Evolutionary conservation across 35 echinoderm and acorn worm genomes (phyloP).

Genomic region (Acanthaster planci): DNA sequence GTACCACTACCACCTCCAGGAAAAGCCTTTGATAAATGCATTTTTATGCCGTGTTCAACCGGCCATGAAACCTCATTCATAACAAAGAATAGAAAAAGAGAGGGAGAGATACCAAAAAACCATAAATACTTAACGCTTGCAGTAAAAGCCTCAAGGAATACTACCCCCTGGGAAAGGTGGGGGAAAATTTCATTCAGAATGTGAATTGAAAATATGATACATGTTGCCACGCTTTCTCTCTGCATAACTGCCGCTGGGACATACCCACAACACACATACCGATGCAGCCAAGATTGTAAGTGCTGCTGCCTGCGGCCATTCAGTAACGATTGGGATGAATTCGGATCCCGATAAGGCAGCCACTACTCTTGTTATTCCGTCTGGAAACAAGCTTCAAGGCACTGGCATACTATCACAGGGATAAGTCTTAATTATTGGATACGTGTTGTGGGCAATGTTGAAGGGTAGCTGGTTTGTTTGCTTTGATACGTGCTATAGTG

Average conservation of each 20-base stretch:
- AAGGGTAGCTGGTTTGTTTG: neutral
- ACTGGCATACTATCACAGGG: constrained; percentile 12
- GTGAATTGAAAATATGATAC: constrained; percentile 4
- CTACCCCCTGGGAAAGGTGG: neutral
- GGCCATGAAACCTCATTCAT: no score
- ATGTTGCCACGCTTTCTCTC: neutral
- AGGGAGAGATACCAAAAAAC: no score
- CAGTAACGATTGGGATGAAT: constrained; percentile 18
- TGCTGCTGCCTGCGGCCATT: neutral
- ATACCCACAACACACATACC: constrained; percentile 22
- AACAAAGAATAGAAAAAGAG: no score
- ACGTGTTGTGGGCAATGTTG: constrained; percentile 1
- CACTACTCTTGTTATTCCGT: constrained; percentile 2
- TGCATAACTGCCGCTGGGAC: neutral
- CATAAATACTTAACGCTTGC: neutral
- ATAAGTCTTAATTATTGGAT: constrained; percentile 32
- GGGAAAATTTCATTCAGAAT: constrained; percentile 17
- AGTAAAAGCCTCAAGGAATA: neutral
- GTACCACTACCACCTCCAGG: no score
- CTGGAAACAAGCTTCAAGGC: neutral
- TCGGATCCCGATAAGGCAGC: neutral
- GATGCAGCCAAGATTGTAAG: constrained; percentile 29
- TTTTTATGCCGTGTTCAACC: no score
- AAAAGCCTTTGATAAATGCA: no score
- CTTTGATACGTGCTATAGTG: neutral